phyloP scores from a whole-genome alignment of 2,797 vertebrate species.

The Phoeniculus purpureus region DNA sequence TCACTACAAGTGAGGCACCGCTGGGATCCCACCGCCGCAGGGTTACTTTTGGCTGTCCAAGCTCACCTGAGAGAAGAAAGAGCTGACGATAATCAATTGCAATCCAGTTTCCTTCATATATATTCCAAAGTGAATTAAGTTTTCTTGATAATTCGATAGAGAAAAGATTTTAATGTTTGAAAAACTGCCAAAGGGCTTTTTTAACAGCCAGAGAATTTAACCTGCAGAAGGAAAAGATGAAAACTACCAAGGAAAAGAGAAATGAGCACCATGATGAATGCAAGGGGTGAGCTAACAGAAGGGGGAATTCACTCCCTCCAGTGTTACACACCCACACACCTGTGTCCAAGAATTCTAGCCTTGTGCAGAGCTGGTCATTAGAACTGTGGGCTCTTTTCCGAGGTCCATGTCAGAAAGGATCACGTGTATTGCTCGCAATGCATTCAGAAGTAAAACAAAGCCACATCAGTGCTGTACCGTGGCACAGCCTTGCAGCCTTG shows the following conservation, averaged over 20 bases:
- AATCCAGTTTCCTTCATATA: not conserved
- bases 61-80: not conserved
- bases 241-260: not conserved
- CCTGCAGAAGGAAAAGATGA: not conserved
- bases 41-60: not conserved
- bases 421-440: not conserved
- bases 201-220: not conserved
- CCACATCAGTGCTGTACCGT: not conserved
- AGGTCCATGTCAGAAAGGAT: not conserved
- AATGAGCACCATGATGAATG: not conserved
- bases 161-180: not conserved
- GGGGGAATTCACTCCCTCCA: not conserved
- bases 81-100: not conserved
- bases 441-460: not conserved
- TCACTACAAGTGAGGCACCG: not conserved
- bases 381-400: not conserved
- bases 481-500: not conserved
- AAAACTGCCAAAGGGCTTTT: not conserved
- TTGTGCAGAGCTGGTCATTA: not conserved
- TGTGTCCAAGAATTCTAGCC: not conserved
- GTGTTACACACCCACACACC: not conserved
- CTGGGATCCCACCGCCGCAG: not conserved
- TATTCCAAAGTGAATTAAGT: not conserved
- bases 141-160: not conserved
- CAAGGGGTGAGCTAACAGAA: not conserved